A percentile compares a stretch with the other conserved stretches of the same genome.
phyloP scores from a whole-genome alignment of 2,113 vertebrate genomes.

The Phrynosoma platyrhinos region DNA sequence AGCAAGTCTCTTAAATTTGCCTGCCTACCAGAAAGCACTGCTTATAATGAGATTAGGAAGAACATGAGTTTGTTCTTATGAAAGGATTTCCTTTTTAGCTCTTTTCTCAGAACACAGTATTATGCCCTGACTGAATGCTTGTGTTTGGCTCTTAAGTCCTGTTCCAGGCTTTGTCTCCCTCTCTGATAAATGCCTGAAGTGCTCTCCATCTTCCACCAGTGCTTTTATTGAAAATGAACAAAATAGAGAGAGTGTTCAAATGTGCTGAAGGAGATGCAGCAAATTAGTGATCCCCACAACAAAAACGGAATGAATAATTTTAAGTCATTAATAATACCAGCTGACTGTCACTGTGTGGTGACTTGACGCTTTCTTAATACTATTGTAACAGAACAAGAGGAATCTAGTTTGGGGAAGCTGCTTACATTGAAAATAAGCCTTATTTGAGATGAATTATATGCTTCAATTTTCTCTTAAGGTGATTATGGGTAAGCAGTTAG shows the following conservation, averaged over 20 bases:
- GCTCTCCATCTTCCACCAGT: neutral
- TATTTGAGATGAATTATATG: neutral
- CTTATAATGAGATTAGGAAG: constrained; percentile 25
- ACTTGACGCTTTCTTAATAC: neutral
- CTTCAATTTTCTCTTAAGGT: neutral
- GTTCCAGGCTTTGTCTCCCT: neutral
- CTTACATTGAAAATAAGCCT: constrained; percentile 3
- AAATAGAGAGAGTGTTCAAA: neutral
- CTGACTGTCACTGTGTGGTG: neutral
- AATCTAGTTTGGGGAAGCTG: neutral
- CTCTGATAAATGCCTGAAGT: neutral
- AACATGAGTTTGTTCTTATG: constrained; percentile 15
- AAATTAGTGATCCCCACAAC: neutral
- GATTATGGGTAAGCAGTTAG: neutral
- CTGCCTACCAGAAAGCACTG: neutral
- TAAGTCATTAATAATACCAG: neutral
- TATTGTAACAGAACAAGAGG: neutral
- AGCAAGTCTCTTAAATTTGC: neutral
- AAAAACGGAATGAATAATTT: constrained; percentile 4
- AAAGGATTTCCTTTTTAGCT: constrained; percentile 30
- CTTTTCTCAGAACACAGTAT: constrained; percentile 7
- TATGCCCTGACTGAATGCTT: constrained; percentile 12
- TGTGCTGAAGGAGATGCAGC: neutral
- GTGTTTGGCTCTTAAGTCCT: neutral
- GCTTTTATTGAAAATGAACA: neutral